Evolutionary conservation across 2,113 vertebrate genomes (phyloP).

Genomic region (Serilophus lunatus): DNA sequence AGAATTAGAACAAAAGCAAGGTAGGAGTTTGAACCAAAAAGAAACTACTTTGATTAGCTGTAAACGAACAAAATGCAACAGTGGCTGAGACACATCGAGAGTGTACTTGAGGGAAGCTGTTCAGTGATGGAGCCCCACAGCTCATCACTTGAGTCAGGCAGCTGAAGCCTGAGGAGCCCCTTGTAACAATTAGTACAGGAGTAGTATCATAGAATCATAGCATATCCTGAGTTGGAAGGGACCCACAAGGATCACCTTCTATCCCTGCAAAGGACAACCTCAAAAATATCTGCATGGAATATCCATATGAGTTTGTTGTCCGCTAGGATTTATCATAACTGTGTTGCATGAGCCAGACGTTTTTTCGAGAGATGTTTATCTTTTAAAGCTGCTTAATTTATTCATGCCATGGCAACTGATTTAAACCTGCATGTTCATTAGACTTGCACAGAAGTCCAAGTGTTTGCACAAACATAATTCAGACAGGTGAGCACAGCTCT

Average conservation of each 20-base stretch:
- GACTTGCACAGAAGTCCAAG: background rate
- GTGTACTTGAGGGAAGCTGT: background rate
- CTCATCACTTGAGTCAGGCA: background rate
- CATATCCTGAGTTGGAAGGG: background rate
- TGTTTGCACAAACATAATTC: background rate
- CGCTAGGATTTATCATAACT: background rate
- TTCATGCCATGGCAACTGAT: background rate
- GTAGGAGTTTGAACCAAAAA: background rate
- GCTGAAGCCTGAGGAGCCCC: background rate
- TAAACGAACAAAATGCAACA: background rate
- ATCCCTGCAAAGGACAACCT: background rate
- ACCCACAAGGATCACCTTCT: background rate
- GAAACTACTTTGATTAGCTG: conserved; percentile 1
- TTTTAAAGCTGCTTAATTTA: background rate
- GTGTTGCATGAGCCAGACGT: background rate
- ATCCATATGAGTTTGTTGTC: background rate
- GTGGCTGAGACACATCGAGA: background rate
- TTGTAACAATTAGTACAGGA: background rate
- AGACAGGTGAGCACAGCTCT: background rate
- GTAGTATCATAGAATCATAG: background rate
- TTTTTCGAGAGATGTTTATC: background rate
- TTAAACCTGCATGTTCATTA: background rate
- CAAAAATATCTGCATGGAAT: background rate
- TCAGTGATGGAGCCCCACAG: background rate
- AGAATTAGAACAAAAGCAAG: background rate